These are phyloP conservation scores for Didymodactylos carnosus DNA, from an alignment of 2,888 invertebrate species.

Conservation along the genomic window DNA sequence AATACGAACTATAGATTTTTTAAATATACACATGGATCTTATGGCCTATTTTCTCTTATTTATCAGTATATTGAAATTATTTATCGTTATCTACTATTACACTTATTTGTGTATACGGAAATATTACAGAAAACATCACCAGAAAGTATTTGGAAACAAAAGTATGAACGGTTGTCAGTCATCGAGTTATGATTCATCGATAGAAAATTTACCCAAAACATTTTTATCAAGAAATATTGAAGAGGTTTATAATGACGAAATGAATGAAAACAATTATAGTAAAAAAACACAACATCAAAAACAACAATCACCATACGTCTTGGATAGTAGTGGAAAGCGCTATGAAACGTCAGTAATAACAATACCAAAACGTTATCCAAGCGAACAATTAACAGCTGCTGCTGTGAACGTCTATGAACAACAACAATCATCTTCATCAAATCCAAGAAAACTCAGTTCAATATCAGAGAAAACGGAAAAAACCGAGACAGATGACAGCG, in stretches of 20 bases:
- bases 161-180: background rate
- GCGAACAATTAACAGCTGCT: background rate
- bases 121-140: background rate
- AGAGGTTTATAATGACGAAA: no score
- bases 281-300: no score
- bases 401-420: background rate
- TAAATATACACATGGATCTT: background rate
- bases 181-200: background rate
- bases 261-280: no score
- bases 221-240: no score
- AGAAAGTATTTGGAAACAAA: background rate
- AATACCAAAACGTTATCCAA: no score
- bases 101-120: background rate
- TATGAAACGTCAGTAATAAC: no score
- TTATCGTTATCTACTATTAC: background rate
- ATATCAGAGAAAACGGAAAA: background rate
- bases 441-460: background rate
- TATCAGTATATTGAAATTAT: background rate
- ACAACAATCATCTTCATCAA: background rate
- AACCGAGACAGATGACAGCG: background rate
- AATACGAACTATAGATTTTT: background rate
- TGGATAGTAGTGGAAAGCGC: no score
- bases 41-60: background rate
- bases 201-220: background rate
- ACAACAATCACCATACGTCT: no score